Evolutionary conservation across 2,888 invertebrate genomes (phyloP).

Genomic region (Theretra japonica): DNA sequence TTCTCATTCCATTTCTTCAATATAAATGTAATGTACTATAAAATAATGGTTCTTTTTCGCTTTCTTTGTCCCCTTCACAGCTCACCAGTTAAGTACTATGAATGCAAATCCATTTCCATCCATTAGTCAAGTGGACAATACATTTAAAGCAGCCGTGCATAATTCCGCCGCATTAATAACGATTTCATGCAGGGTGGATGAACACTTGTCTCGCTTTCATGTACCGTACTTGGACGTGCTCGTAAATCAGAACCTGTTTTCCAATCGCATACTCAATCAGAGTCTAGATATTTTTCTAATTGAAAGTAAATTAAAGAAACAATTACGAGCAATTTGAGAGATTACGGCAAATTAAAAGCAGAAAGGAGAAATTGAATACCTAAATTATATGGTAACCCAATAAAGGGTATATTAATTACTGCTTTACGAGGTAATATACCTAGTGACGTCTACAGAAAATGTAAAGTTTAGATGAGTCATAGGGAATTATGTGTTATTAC

Average conservation of each 20-base stretch:
- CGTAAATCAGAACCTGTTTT: constrained; percentile 8
- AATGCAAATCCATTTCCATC: background rate
- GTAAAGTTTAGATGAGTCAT: too few relatives aligned
- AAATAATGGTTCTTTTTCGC: background rate
- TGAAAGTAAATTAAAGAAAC: background rate
- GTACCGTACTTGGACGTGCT: background rate
- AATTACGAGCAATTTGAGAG: background rate
- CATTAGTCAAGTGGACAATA: constrained; percentile 4
- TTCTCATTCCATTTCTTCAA: background rate
- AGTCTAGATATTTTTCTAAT: background rate
- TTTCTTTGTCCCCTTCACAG: background rate
- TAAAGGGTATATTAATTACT: too few relatives aligned
- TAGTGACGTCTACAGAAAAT: too few relatives aligned
- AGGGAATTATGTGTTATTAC: too few relatives aligned
- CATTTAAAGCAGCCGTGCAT: constrained; percentile 1
- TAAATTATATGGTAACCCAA: background rate
- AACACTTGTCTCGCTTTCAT: constrained; percentile 5
- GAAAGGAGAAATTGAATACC: background rate
- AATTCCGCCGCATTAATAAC: constrained; percentile 1
- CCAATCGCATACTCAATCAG: background rate
- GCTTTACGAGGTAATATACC: too few relatives aligned
- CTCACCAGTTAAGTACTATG: background rate
- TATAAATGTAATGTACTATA: background rate
- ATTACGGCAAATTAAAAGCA: background rate
- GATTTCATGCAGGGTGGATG: constrained; percentile 9